These are phyloP conservation scores for Lepeophtheirus nordmannii DNA, from an alignment of 2,888 invertebrate genomes.

Conservation along the genomic window DNA sequence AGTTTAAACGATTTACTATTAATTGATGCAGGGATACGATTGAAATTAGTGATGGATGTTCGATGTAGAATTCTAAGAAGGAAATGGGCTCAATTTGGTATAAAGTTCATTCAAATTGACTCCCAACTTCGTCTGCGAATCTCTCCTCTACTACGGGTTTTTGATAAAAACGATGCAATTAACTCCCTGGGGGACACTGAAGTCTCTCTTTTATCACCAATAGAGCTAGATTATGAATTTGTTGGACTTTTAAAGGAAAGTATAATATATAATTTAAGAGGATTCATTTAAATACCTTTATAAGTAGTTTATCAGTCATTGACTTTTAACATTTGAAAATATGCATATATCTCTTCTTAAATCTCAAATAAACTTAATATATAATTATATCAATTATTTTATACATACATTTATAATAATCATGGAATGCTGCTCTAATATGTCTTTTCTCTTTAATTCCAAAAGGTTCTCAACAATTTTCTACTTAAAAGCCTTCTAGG, in stretches of 20 bases:
- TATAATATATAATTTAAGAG: background rate
- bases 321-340: background rate
- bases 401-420: too few species aligned
- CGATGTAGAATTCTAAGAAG: background rate
- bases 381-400: background rate
- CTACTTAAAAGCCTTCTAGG: background rate
- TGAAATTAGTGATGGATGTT: background rate
- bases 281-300: background rate
- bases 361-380: background rate
- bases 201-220: background rate
- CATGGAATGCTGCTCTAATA: background rate
- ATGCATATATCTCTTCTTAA: background rate
- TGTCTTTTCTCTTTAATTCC: background rate
- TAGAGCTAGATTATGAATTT: background rate
- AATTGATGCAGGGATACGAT: background rate
- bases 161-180: background rate
- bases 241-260: slow-evolving; percentile 1
- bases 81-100: background rate
- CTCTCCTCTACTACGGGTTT: background rate
- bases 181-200: background rate
- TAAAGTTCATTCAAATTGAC: background rate
- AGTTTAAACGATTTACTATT: background rate
- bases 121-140: background rate
- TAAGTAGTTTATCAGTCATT: background rate
- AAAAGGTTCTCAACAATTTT: background rate